phyloP scores from a whole-genome alignment of 2,888 invertebrate genomes.

The Lithophane leautieri region DNA sequence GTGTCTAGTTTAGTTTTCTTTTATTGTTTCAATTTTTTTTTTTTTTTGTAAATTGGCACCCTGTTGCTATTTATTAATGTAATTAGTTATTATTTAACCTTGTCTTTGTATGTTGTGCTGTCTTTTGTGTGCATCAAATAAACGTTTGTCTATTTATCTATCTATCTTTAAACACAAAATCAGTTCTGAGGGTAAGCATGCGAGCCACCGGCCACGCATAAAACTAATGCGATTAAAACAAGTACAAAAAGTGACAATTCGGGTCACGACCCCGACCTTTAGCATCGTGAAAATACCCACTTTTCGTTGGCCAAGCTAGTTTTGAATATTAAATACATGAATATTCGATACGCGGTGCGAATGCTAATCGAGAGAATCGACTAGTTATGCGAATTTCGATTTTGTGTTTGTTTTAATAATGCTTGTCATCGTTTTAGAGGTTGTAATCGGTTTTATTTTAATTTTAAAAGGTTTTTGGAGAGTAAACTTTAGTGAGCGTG shows the following conservation, averaged over 20 bases:
- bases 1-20: too few relatives aligned
- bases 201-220: not conserved
- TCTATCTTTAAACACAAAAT: constrained; percentile 6
- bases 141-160: too few relatives aligned
- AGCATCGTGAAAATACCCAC: constrained; percentile 46
- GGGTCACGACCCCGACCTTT: constrained; percentile 49
- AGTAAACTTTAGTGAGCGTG: not conserved
- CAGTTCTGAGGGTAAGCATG: not conserved
- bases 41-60: too few relatives aligned
- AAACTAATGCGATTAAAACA: constrained; percentile 41
- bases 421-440: constrained; percentile 27
- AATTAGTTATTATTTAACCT: too few relatives aligned
- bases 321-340: constrained; percentile 59
- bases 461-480: constrained; percentile 9
- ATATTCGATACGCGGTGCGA: constrained; percentile 51
- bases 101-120: too few relatives aligned
- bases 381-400: constrained; percentile 38
- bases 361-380: constrained; percentile 49
- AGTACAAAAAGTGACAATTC: constrained; percentile 36
- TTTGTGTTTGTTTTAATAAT: constrained; percentile 51
- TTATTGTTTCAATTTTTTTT: too few relatives aligned
- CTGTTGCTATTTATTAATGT: too few relatives aligned
- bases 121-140: too few relatives aligned
- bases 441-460: constrained; percentile 21
- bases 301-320: constrained; percentile 57